phyloP scores from a whole-genome alignment of 2,888 invertebrate species.

The Carabus problematicus region DNA sequence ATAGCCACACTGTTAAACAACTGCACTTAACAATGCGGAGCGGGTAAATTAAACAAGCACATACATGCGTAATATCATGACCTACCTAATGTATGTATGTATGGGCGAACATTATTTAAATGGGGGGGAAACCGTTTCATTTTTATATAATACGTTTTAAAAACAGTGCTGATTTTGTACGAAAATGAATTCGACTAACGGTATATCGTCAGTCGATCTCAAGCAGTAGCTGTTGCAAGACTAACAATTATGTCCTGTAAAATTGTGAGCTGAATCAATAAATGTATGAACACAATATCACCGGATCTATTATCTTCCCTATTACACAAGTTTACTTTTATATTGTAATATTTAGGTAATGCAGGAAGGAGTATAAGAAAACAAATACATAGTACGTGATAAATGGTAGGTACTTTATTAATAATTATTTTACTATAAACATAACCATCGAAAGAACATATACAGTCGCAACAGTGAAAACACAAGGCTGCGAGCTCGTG shows the following conservation, averaged over 20 bases:
- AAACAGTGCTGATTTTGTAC: slow-evolving; percentile 41
- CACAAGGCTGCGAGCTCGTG: slow-evolving; percentile 31
- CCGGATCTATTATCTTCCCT: no score
- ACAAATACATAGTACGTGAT: slow-evolving; percentile 2
- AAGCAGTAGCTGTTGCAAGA: slow-evolving; percentile 37
- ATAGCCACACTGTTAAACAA: slow-evolving; percentile 41
- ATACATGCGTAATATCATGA: slow-evolving; percentile 1
- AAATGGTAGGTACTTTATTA: slow-evolving; percentile 39
- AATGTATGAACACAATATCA: slow-evolving; percentile 26
- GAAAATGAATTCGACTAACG: slow-evolving; percentile 29
- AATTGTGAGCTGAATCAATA: slow-evolving; percentile 40
- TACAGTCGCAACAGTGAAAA: slow-evolving; percentile 36
- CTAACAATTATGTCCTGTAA: slow-evolving; percentile 38
- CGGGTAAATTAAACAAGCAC: slow-evolving; percentile 26
- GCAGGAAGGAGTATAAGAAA: neutral
- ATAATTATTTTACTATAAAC: slow-evolving; percentile 36
- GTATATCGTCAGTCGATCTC: slow-evolving; percentile 18
- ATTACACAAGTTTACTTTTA: no score
- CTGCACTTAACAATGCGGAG: slow-evolving; percentile 39
- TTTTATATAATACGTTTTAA: slow-evolving; percentile 41
- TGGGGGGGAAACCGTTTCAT: slow-evolving; percentile 33
- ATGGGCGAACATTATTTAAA: slow-evolving; percentile 10
- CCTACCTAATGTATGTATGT: slow-evolving; percentile 26
- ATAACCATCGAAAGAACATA: slow-evolving; percentile 37
- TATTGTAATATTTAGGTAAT: no score